Base-by-base conservation (phyloP, 1,140 invertebrate genomes). In the Asobara japonica region DNA sequence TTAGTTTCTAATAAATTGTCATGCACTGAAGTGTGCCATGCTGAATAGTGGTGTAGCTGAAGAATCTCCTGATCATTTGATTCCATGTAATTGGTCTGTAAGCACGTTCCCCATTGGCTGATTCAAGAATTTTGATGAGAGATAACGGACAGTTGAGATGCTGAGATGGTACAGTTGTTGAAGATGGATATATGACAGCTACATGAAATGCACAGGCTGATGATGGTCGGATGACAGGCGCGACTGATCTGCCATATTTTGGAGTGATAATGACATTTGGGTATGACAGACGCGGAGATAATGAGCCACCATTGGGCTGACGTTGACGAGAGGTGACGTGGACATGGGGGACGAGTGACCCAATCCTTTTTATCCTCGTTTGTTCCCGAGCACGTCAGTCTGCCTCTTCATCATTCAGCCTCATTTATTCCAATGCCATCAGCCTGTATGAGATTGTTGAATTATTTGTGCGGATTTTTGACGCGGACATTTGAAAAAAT, bases 221-320 rank as follows among this genome's bases (percentile, higher is more conserved):
- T 75, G 74, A 75, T 36, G 66, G 48, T 51, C 69, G 74, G 72
- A 48, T 75, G 74, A 75, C 74, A 75, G 41, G 62, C 73, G 69
- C 60, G 69, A 51, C 65, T 41, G 51, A 18, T 48, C 56, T 69
- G 61, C 65, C 60, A 51, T 68, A 27, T 30, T 30, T 62, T 64
- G 60, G 30, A 69, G 65, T 71, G 69, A 74, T 75, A 75, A 75
- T 75, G 69, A 67, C 74, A 75, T 72, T 75, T 75, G 74, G n/a
- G 65, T 62, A 72, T 31, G 60, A 60, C 56, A 72, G 73, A 74
- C 73, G 60, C 51, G 73, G 45, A 69, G 73, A 68, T 74, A 74
- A 74, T 75, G 74, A 75, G 69, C 69, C 72, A 66, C 70, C 69
- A 60, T 36, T 13, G 13, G 51, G 36, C 16, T 75, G 74, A 72